A percentile compares a stretch with the other conserved stretches of the same genome.
phyloP scores from a whole-genome alignment of 2,797 vertebrate species.

The Sebastes minor region DNA sequence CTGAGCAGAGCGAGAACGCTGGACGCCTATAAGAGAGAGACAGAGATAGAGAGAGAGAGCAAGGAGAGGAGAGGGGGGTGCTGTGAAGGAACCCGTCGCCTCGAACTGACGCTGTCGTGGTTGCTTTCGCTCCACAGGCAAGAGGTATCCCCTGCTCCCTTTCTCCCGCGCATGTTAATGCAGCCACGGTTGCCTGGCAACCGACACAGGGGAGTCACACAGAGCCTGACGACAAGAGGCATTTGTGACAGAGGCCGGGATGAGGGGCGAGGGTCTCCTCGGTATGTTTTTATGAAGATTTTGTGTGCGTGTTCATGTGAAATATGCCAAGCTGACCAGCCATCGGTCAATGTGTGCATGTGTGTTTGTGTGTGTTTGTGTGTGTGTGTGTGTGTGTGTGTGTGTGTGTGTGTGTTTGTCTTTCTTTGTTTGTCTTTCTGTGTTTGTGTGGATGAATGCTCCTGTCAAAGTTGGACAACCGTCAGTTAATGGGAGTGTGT shows the following conservation, averaged over 20 bases:
- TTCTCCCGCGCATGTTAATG: constrained; percentile 88
- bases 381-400: no score
- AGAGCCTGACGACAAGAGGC: constrained; percentile 70
- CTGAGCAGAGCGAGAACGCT: constrained; percentile 53
- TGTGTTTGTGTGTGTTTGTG: no score
- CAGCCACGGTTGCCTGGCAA: constrained; percentile 88
- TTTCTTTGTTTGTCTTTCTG: not conserved
- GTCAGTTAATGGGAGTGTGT: not conserved
- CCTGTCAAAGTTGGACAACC: constrained; percentile 1
- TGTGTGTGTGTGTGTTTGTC: not conserved
- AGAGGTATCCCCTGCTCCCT: constrained; percentile 84
- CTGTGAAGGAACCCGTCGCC: constrained; percentile 57
- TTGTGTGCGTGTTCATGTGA: not conserved
- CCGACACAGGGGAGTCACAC: constrained; percentile 86
- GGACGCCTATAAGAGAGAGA: constrained; percentile 37
- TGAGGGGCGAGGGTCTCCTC: constrained; percentile 66
- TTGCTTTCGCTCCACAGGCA: constrained; percentile 72
- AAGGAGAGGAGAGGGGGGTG: not conserved
- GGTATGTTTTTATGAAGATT: constrained; percentile 13
- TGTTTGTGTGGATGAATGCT: not conserved
- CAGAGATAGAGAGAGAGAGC: not conserved
- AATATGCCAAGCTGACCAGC: not conserved
- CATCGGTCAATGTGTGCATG: not conserved
- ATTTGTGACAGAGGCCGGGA: constrained; percentile 77
- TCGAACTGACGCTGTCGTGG: constrained; percentile 65